phyloP scores from a whole-genome alignment of 1,140 invertebrate genomes.

The Heliconius eleuchia region DNA sequence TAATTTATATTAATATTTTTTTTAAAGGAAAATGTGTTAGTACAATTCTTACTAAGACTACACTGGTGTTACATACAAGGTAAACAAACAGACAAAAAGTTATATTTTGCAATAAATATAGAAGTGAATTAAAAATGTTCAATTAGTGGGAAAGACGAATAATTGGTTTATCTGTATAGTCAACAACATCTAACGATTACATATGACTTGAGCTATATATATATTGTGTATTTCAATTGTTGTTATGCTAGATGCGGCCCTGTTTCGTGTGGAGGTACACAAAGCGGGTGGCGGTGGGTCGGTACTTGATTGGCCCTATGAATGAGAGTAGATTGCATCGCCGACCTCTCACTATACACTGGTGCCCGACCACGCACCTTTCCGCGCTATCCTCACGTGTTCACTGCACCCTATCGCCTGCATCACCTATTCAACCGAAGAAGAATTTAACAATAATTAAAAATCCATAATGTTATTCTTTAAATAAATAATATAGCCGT shows the following conservation, averaged over 20 bases:
- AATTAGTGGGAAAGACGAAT: not conserved
- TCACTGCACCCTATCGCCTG: slow-evolving; percentile 8
- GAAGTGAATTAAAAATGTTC: not conserved
- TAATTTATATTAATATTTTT: slow-evolving; percentile 15
- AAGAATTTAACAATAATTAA: not conserved
- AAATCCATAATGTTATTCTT: not conserved
- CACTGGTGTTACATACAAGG: no score
- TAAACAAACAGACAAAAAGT: not conserved
- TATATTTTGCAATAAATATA: not conserved
- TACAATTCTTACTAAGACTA: not conserved
- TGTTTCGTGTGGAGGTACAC: slow-evolving; percentile 59
- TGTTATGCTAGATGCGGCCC: slow-evolving; percentile 46
- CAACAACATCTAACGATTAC: not conserved
- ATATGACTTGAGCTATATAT: no score
- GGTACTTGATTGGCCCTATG: slow-evolving; percentile 79
- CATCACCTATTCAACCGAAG: not conserved
- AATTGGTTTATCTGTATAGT: not conserved
- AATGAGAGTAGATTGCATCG: slow-evolving; percentile 78
- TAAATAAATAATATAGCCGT: slow-evolving; percentile 14
- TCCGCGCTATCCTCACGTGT: slow-evolving; percentile 28
- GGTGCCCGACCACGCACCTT: slow-evolving; percentile 40
- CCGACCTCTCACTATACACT: slow-evolving; percentile 50
- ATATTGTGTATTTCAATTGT: slow-evolving; percentile 1
- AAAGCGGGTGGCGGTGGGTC: slow-evolving; percentile 60
- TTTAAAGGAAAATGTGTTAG: not conserved